Conservation (phyloP, 2,797 vertebrate species). For the Melanotaenia trifasciata region DNA sequence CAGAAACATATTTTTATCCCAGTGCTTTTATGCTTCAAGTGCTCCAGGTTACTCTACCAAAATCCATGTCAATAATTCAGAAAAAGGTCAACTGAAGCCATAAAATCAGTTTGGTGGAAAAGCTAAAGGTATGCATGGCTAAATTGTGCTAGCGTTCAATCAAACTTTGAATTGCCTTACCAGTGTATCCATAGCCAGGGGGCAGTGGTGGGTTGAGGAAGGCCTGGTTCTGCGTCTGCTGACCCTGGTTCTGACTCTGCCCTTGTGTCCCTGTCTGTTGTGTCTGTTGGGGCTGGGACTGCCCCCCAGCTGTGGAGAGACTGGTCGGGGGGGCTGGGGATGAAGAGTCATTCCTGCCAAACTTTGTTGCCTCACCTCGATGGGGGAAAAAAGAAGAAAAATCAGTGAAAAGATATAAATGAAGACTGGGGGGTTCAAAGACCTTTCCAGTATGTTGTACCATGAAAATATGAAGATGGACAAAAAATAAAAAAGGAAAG, state of each 20-base stretch:
- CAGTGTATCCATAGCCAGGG: slow-evolving; percentile 95
- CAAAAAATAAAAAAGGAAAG: no score
- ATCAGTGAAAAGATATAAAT: background rate
- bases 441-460: no score
- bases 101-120: background rate
- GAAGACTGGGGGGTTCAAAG: no score
- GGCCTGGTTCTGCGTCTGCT: slow-evolving; percentile 90
- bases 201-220: slow-evolving; percentile 94
- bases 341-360: slow-evolving; percentile 93
- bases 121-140: background rate
- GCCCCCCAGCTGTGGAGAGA: slow-evolving; percentile 82
- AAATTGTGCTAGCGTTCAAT: background rate
- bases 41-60: background rate
- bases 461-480: background rate
- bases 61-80: background rate
- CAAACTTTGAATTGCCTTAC: slow-evolving; percentile 43
- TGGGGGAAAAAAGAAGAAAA: background rate
- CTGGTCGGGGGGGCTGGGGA: slow-evolving; percentile 93
- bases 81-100: background rate
- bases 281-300: slow-evolving; percentile 79
- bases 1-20: background rate
- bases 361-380: slow-evolving; percentile 94
- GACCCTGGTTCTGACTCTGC: slow-evolving; percentile 86
- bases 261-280: slow-evolving; percentile 77
- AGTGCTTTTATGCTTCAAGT: background rate